Evolutionary conservation across 1,140 invertebrate genomes (phyloP).

Genomic region (Drusus annulatus): DNA sequence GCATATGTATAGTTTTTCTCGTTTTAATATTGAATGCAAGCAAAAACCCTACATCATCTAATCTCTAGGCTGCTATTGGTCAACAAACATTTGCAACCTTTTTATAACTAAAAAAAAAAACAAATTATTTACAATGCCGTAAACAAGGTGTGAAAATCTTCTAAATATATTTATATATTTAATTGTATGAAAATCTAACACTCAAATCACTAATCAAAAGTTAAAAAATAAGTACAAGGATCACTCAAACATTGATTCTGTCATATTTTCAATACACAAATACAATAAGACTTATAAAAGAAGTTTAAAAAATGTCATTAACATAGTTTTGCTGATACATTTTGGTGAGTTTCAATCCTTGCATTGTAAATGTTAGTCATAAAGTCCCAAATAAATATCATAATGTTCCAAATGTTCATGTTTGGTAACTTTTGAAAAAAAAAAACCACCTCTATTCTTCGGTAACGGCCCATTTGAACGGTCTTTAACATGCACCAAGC

Average conservation of each 20-base stretch:
- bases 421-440: too few species aligned
- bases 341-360: too few species aligned
- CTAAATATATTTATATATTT: conserved; percentile 23
- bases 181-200: conserved; percentile 29
- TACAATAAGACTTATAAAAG: too few species aligned
- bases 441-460: too few species aligned
- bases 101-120: conserved; percentile 47
- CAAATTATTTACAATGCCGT: conserved; percentile 26
- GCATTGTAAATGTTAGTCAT: too few species aligned
- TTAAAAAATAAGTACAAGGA: not conserved
- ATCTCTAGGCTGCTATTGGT: conserved; percentile 65
- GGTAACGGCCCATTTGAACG: too few species aligned
- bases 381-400: too few species aligned
- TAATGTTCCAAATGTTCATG: too few species aligned
- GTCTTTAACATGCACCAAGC: too few species aligned
- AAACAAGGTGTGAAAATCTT: conserved; percentile 8
- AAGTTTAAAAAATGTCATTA: too few species aligned
- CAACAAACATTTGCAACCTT: conserved; percentile 68
- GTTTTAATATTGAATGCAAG: conserved; percentile 57
- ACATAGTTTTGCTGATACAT: too few species aligned
- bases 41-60: conserved; percentile 63
- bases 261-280: too few species aligned
- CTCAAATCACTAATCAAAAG: not conserved
- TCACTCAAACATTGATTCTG: not conserved
- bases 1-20: not conserved